Evolutionary conservation across 2,113 vertebrate genomes (phyloP).

Genomic region (Xyliphius kryptos): DNA sequence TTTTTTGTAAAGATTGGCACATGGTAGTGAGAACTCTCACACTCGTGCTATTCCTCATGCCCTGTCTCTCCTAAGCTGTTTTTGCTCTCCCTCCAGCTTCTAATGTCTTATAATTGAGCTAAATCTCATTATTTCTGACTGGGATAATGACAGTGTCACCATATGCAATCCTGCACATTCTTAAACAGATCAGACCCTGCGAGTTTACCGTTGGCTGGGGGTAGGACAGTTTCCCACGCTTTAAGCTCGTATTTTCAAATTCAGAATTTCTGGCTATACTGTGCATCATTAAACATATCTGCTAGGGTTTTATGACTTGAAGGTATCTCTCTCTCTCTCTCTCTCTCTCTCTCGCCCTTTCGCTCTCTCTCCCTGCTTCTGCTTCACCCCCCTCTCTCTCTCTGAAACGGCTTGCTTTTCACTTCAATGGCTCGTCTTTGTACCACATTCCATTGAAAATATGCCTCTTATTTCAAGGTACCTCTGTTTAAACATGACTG

Average conservation of each 20-base stretch:
- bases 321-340: no score
- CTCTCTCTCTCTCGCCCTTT: no score
- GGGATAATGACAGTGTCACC: slow-evolving; percentile 29
- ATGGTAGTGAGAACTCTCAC: neutral
- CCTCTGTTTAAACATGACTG: no score
- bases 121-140: slow-evolving; percentile 42
- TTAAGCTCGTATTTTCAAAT: no score
- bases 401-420: no score
- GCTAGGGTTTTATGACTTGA: neutral
- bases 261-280: slow-evolving; percentile 13
- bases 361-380: no score
- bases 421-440: no score
- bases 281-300: slow-evolving; percentile 36
- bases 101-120: slow-evolving; percentile 43
- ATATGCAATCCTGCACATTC: slow-evolving; percentile 24
- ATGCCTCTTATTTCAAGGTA: no score
- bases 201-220: slow-evolving; percentile 9
- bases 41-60: neutral
- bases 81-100: slow-evolving; percentile 20
- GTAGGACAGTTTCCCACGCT: no score
- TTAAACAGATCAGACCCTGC: slow-evolving; percentile 34
- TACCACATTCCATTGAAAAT: no score
- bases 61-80: neutral
- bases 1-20: no score
- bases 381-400: no score